These are phyloP conservation scores for Folsomia manolachei DNA, from an alignment of 2,888 invertebrate genomes.

Conservation along the genomic window DNA sequence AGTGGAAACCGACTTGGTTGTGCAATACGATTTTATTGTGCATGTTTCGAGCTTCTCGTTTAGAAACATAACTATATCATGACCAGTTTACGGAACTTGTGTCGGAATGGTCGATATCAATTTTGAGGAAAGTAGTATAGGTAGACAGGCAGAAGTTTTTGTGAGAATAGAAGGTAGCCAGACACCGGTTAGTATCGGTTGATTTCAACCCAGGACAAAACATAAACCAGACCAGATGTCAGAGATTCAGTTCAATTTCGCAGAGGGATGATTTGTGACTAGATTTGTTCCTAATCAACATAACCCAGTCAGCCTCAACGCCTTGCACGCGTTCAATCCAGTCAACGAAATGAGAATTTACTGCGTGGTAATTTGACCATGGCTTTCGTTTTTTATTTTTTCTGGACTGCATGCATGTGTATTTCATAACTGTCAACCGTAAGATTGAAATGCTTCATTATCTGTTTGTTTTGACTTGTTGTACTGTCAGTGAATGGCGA, in stretches of 20 bases:
- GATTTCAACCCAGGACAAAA: no score
- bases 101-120: conserved; percentile 1
- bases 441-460: no score
- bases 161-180: neutral
- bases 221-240: neutral
- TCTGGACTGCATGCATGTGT: no score
- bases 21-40: neutral
- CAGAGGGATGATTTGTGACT: conserved; percentile 1
- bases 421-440: no score
- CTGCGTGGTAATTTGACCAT: neutral
- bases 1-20: neutral
- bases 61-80: neutral
- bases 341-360: neutral
- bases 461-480: no score
- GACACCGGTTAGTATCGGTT: no score
- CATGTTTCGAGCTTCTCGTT: neutral
- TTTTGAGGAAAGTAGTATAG: neutral
- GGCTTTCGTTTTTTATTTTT: no score
- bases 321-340: neutral
- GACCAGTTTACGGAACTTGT: no score
- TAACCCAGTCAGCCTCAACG: neutral
- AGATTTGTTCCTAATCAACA: conserved; percentile 1
- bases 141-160: neutral
- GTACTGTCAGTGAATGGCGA: no score
- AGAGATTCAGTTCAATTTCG: conserved; percentile 5